phyloP scores from a whole-genome alignment of 2,888 invertebrate species.

The Anarsia innoxiella region DNA sequence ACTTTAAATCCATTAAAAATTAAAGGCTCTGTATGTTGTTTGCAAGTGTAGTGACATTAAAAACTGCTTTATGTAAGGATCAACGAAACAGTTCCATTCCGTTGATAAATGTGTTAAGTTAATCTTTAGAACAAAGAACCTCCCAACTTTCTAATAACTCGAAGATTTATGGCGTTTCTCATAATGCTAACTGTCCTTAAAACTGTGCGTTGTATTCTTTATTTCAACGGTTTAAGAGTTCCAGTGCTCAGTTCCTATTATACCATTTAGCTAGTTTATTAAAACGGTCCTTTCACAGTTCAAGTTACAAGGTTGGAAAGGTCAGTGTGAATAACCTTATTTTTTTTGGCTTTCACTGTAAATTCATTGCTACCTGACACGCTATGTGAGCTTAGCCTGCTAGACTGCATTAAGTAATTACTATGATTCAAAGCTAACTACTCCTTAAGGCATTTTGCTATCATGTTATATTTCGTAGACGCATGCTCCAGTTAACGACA shows the following conservation, averaged over 20 bases:
- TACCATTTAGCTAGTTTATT: slow-evolving; percentile 47
- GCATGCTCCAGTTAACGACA: no score
- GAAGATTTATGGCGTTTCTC: slow-evolving; percentile 36
- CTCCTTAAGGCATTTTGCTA: no score
- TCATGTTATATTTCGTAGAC: no score
- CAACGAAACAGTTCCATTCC: neutral
- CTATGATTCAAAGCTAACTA: no score
- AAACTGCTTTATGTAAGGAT: no score
- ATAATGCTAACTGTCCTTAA: slow-evolving; percentile 7
- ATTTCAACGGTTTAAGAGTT: slow-evolving; percentile 14
- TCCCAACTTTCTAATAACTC: slow-evolving; percentile 56
- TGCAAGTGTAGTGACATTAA: no score
- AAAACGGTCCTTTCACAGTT: slow-evolving; percentile 45
- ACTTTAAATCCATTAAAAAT: no score
- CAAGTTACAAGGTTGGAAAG: slow-evolving; percentile 55
- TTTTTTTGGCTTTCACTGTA: slow-evolving; percentile 36
- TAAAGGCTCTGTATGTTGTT: no score
- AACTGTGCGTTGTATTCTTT: slow-evolving; percentile 9
- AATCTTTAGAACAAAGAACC: slow-evolving; percentile 43
- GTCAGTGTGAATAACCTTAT: slow-evolving; percentile 55
- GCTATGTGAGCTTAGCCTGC: slow-evolving; percentile 30
- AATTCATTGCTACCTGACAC: slow-evolving; percentile 38
- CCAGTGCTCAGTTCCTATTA: slow-evolving; percentile 25
- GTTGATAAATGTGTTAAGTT: slow-evolving; percentile 2
- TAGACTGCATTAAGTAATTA: slow-evolving; percentile 29